Evolutionary conservation across 2,888 invertebrate species (phyloP), one percentile per base, ranked within the genome.

Genomic region (Creontiades dilutus): DNA sequence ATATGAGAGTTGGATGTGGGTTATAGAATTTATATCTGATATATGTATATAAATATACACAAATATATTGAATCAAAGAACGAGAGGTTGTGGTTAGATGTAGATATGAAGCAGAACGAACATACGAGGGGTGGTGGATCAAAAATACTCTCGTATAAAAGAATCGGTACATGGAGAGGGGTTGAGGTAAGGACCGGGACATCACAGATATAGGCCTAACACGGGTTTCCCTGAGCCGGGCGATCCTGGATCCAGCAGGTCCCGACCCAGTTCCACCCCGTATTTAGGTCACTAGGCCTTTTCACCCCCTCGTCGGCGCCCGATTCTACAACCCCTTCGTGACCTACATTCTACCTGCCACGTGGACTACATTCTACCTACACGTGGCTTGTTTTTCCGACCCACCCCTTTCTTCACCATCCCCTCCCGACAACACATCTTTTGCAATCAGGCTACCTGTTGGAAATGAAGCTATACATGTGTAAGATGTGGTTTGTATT

Each of bases 221-320:
- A 23, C 68, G 23, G 68, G 23, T 68, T 23, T 68, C 68, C 68
- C 68, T 23, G 23, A 7, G 68, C 23, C 23, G 23, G 19, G 5
- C 23, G 23, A 23, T 12, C 68, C 68, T 68, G 68, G 68, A 68
- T 68, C 68, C 68, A 68, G 68, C 68, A 80, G 78, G 78, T 47
- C 78, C 27, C 78, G 78, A 80, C 78, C 78, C 19, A 80, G 78
- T 80, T 80, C 37, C 78, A 0, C 11, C 78, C 28, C 14, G 37
- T 80, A 80, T 80, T 28, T 80, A 19, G 78, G 78, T 80, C 78
- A 47, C 19, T 37, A 37, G 37, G 78, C 78, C 12, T 68, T 68
- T 23, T 68, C 68, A 68, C 5, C 68, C 61, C 61, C n/a, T 23
- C 78, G 4, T 16, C 78, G 13, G 2, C 78, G 7, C 37, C 37